phyloP scores from a whole-genome alignment of 2,888 invertebrate genomes.

The Unio delphinus region DNA sequence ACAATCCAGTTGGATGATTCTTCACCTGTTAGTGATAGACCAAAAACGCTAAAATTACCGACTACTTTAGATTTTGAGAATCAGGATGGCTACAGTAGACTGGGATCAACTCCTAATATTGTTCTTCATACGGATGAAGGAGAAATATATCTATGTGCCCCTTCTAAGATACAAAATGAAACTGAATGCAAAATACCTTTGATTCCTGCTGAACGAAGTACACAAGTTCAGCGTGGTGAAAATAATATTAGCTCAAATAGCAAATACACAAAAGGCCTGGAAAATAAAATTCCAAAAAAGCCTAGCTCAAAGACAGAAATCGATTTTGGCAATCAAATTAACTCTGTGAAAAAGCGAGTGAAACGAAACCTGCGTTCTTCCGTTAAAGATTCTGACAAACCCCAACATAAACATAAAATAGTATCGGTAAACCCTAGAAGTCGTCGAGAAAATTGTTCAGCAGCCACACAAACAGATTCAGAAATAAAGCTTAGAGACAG shows the following conservation, averaged over 20 bases:
- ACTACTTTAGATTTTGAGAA: slow-evolving; percentile 1
- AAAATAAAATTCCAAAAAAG: no score
- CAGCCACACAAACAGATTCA: slow-evolving; percentile 21
- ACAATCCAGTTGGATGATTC: slow-evolving; percentile 3
- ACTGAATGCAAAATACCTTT: no score
- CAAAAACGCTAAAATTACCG: background rate
- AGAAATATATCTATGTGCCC: slow-evolving; percentile 21
- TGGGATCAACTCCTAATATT: slow-evolving; percentile 31
- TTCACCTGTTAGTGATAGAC: slow-evolving; percentile 4
- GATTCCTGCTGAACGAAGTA: no score
- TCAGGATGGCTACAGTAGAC: slow-evolving; percentile 8
- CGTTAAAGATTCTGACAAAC: background rate
- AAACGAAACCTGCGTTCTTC: no score
- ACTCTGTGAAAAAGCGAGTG: no score
- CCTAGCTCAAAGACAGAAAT: no score
- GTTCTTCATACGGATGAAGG: slow-evolving; percentile 34
- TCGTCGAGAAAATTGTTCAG: background rate
- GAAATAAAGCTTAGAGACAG: slow-evolving; percentile 4
- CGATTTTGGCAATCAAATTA: no score
- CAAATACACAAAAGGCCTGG: no score
- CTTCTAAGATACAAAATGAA: background rate
- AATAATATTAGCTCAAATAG: no score
- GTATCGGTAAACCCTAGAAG: background rate
- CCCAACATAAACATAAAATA: slow-evolving; percentile 1
- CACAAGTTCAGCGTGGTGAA: no score